phyloP scores from a whole-genome alignment of 1,140 invertebrate genomes.

The Drosophila parabipectinata region DNA sequence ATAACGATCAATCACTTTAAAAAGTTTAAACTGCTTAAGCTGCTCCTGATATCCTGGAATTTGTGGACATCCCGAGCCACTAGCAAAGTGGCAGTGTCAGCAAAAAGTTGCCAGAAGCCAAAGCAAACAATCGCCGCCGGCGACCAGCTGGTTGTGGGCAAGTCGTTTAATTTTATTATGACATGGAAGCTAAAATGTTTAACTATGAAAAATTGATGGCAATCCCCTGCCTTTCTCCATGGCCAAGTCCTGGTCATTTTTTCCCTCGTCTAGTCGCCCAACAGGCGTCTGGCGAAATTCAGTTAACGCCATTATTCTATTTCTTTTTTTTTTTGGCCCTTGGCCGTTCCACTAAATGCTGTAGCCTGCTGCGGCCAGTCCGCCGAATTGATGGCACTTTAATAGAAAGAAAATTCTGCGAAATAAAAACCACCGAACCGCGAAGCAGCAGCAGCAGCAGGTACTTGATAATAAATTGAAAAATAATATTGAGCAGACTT shows the following conservation, averaged over 20 bases:
- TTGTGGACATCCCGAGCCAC: not conserved
- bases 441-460: constrained; percentile 42
- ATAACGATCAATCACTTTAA: constrained; percentile 3
- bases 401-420: constrained; percentile 61
- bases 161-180: constrained; percentile 73
- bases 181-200: constrained; percentile 63
- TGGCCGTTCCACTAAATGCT: constrained; percentile 52
- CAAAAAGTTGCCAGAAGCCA: constrained; percentile 11
- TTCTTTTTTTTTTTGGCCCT: constrained; percentile 16
- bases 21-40: not conserved
- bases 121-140: constrained; percentile 30
- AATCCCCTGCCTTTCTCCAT: constrained; percentile 2
- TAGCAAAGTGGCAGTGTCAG: constrained; percentile 11
- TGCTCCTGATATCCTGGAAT: not conserved
- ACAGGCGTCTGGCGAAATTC: constrained; percentile 50
- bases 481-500: constrained; percentile 76
- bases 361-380: constrained; percentile 34
- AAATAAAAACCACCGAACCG: constrained; percentile 58
- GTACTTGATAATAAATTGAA: constrained; percentile 76
- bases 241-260: constrained; percentile 8
- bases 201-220: constrained; percentile 68
- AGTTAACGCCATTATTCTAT: constrained; percentile 54
- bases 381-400: constrained; percentile 68
- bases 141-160: constrained; percentile 28
- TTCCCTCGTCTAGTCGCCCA: constrained; percentile 14